Evolutionary conservation across 2,113 vertebrate species (phyloP).

Genomic region (Antigone vipio): DNA sequence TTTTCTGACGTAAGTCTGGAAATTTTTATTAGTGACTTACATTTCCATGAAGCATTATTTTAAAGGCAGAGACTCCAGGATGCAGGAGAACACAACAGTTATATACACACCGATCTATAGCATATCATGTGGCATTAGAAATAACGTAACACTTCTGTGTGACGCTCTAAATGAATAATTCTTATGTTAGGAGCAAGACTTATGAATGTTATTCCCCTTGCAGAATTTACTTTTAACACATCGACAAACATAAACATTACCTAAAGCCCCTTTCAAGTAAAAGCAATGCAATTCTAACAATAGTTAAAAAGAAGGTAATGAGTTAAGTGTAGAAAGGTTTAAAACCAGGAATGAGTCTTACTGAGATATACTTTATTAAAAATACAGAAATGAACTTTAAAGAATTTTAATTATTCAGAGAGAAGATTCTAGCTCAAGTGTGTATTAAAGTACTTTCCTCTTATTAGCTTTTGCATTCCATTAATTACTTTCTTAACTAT

Average conservation of each 20-base stretch:
- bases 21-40: neutral
- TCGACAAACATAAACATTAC: neutral
- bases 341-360: neutral
- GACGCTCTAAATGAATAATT: neutral
- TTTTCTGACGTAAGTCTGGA: neutral
- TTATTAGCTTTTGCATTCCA: conserved; percentile 65
- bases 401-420: conserved; percentile 65
- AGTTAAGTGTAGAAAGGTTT: neutral
- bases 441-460: conserved; percentile 68
- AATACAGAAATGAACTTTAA: conserved; percentile 54
- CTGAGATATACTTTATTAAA: conserved; percentile 51
- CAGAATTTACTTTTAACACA: neutral
- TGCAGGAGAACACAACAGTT: neutral
- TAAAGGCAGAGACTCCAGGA: neutral
- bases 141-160: neutral
- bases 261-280: neutral
- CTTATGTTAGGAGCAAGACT: neutral
- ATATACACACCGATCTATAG: neutral
- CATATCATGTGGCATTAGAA: neutral
- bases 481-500: conserved; percentile 79
- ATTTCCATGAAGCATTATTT: neutral
- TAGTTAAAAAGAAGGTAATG: neutral
- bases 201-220: neutral
- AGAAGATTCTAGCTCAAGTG: conserved; percentile 67
- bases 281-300: neutral